Percentiles rank a stretch among this genome's conserved stretches.
Evolutionary conservation across 2,888 invertebrate species (phyloP).

Genomic region (Crossocerus cetratus): DNA sequence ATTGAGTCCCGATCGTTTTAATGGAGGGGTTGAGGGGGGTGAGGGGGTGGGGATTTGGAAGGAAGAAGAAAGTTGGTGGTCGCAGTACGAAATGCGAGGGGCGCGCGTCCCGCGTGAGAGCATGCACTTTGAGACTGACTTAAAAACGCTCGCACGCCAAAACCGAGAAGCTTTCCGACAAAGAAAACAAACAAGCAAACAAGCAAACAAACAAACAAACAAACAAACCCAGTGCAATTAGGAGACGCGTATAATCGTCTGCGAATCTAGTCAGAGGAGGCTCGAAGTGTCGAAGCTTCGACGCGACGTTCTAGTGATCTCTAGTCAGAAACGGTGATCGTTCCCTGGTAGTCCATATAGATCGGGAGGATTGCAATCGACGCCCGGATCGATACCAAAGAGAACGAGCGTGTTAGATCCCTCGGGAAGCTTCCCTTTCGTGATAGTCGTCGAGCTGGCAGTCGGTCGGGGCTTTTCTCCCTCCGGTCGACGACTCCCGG

Average conservation of each 20-base stretch:
- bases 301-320: constrained; percentile 29
- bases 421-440: not conserved
- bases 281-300: not conserved
- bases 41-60: not conserved
- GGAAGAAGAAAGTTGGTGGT: constrained; percentile 1
- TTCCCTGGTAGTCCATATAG: constrained; percentile 11
- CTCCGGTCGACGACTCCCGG: not conserved
- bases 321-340: constrained; percentile 39
- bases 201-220: too few species aligned
- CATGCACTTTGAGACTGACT: constrained; percentile 52
- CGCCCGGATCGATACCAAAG: constrained; percentile 8
- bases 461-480: constrained; percentile 1
- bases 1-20: too few species aligned
- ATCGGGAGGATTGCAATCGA: constrained; percentile 26
- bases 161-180: constrained; percentile 31
- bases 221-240: constrained; percentile 47
- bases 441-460: not conserved
- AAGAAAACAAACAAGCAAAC: not conserved
- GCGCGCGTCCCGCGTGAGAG: constrained; percentile 9
- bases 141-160: constrained; percentile 41
- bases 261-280: constrained; percentile 50
- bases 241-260: constrained; percentile 31
- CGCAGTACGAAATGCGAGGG: not conserved
- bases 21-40: too few species aligned
- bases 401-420: not conserved